Percentiles rank a stretch among this genome's conserved stretches.
Evolutionary conservation across 2,888 invertebrate species (phyloP).

Genomic region (Lathronympha strigana): DNA sequence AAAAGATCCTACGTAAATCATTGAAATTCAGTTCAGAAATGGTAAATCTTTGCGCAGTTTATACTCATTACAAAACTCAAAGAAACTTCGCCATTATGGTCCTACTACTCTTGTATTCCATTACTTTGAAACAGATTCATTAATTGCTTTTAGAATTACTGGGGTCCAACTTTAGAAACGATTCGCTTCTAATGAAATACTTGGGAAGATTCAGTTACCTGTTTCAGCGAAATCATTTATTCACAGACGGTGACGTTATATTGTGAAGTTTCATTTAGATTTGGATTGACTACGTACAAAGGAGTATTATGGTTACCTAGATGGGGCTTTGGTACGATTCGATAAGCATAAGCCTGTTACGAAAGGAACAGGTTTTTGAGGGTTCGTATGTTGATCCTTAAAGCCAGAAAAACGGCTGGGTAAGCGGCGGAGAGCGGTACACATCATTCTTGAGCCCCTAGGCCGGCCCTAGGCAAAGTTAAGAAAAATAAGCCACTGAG

Average conservation of each 20-base stretch:
- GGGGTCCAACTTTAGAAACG: slow-evolving; percentile 36
- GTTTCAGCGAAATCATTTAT: slow-evolving; percentile 37
- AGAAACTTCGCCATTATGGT: slow-evolving; percentile 41
- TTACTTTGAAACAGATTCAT: slow-evolving; percentile 41
- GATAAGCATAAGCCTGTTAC: slow-evolving; percentile 43
- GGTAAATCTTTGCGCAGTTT: slow-evolving; percentile 24
- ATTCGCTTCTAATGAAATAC: slow-evolving; percentile 39
- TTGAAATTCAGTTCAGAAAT: neutral
- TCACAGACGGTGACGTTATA: slow-evolving; percentile 30
- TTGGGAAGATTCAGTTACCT: slow-evolving; percentile 33
- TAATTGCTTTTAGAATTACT: slow-evolving; percentile 42
- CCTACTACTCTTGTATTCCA: slow-evolving; percentile 37
- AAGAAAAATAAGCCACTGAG: slow-evolving; percentile 30
- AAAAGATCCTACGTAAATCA: neutral
- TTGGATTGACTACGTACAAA: slow-evolving; percentile 31
- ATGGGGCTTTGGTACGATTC: slow-evolving; percentile 25
- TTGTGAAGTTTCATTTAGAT: slow-evolving; percentile 32
- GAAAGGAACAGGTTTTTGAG: slow-evolving; percentile 44
- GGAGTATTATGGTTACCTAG: slow-evolving; percentile 26
- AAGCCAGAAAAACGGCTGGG: slow-evolving; percentile 54
- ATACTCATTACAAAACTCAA: slow-evolving; percentile 32
- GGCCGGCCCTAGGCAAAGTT: slow-evolving; percentile 34
- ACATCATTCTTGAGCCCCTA: slow-evolving; percentile 40
- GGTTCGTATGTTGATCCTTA: slow-evolving; percentile 40
- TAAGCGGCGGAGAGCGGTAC: slow-evolving; percentile 47